Conservation (phyloP, 2,888 invertebrate species). For the Antheraea assamensis region DNA sequence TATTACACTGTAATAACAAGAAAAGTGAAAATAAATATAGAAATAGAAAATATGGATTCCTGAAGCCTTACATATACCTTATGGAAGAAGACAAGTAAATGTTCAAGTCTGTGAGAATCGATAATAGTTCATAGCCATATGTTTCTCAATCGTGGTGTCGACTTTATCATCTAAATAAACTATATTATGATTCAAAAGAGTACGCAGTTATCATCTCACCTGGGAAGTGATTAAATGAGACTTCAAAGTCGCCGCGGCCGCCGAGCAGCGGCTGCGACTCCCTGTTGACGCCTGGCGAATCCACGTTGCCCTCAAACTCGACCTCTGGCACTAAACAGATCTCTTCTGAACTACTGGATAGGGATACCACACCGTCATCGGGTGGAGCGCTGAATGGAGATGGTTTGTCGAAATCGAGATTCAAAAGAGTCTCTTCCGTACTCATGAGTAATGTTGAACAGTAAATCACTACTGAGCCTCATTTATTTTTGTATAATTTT, state of each 20-base stretch:
- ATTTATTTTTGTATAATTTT: conserved; percentile 77
- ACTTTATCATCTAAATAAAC: conserved; percentile 37
- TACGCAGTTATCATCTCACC: conserved; percentile 76
- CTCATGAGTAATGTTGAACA: conserved; percentile 81
- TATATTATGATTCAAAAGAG: conserved; percentile 39
- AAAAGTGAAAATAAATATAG: neutral
- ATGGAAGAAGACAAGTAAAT: conserved; percentile 51
- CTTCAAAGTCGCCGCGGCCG: conserved; percentile 88
- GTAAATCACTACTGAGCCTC: conserved; percentile 73
- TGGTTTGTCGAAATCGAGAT: conserved; percentile 84
- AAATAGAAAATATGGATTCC: conserved; percentile 10
- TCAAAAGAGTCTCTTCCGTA: conserved; percentile 84
- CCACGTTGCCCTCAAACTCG: conserved; percentile 91
- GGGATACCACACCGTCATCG: conserved; percentile 83
- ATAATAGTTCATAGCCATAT: conserved; percentile 24
- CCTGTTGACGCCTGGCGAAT: conserved; percentile 91
- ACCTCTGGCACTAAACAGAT: conserved; percentile 91
- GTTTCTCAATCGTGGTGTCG: conserved; percentile 32
- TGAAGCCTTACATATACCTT: conserved; percentile 50
- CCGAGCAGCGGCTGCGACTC: conserved; percentile 97
- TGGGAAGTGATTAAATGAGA: conserved; percentile 93
- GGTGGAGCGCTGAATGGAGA: conserved; percentile 69
- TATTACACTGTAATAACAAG: neutral
- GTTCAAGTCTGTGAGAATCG: conserved; percentile 30
- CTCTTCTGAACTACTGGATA: conserved; percentile 85